Conservation (phyloP, 2,113 vertebrate species). For the Toxotes chatareus region DNA sequence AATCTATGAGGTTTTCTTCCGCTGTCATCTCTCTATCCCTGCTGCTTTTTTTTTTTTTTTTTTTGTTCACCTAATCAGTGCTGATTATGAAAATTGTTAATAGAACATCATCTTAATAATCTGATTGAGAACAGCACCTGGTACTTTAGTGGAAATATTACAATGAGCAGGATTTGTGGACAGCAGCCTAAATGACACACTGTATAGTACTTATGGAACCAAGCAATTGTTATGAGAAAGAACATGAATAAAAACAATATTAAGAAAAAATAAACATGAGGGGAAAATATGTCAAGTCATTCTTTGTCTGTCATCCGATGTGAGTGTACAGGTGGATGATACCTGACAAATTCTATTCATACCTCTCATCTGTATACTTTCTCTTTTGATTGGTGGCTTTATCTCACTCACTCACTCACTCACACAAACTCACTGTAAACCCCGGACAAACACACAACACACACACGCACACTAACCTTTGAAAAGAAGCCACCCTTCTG, state of each 20-base stretch:
- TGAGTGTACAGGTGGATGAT: slow-evolving; percentile 1
- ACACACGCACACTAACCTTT: slow-evolving; percentile 31
- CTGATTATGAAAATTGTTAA: slow-evolving; percentile 16
- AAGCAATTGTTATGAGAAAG: not conserved
- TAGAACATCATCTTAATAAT: not conserved
- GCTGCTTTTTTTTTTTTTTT: not conserved
- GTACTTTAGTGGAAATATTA: not conserved
- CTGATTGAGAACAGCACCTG: slow-evolving; percentile 2
- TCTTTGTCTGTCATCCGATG: not conserved
- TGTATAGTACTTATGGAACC: not conserved
- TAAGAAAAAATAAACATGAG: not conserved
- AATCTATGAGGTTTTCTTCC: slow-evolving; percentile 12
- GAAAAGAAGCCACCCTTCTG: slow-evolving; percentile 22
- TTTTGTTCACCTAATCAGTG: not conserved
- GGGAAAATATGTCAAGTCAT: not conserved
- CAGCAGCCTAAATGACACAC: not conserved
- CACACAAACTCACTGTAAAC: not conserved
- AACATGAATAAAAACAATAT: not conserved
- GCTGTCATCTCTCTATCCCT: not conserved
- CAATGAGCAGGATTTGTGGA: not conserved
- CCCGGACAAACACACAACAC: slow-evolving; percentile 11
- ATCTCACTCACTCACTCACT: slow-evolving; percentile 4
- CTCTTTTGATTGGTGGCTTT: slow-evolving; percentile 10
- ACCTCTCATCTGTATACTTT: not conserved
- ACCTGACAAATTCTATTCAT: not conserved